These are phyloP conservation scores for Megaceryle alcyon DNA, from an alignment of 2,797 vertebrate genomes.

Conservation along the genomic window DNA sequence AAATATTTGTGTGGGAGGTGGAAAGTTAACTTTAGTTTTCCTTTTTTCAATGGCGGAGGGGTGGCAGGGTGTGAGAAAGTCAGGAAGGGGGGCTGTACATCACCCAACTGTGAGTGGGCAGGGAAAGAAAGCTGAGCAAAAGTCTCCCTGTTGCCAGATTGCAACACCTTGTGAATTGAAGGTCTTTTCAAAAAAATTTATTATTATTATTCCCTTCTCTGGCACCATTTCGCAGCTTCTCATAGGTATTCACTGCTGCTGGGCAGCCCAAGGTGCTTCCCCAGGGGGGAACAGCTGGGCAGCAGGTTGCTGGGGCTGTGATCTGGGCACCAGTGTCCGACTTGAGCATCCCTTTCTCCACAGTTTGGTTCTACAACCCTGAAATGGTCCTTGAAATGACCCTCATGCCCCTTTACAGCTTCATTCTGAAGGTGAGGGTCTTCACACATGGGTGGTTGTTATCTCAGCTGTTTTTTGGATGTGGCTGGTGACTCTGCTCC, in stretches of 20 bases:
- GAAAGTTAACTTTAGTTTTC: slow-evolving; percentile 81
- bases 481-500: not conserved
- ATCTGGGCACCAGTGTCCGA: fast-evolving
- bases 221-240: not conserved
- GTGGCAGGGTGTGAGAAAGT: slow-evolving; percentile 44
- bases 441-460: fast-evolving
- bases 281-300: fast-evolving
- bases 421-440: fast-evolving
- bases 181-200: not conserved
- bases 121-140: not conserved
- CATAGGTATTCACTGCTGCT: fast-evolving
- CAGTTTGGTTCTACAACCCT: not conserved
- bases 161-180: slow-evolving; percentile 1
- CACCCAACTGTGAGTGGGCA: slow-evolving; percentile 59
- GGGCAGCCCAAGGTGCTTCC: fast-evolving
- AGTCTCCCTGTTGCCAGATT: not conserved
- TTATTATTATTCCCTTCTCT: not conserved
- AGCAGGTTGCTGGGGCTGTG: not conserved
- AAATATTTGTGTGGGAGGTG: slow-evolving; percentile 81
- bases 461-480: not conserved
- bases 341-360: not conserved
- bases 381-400: not conserved
- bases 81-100: slow-evolving; percentile 22
- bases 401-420: fast-evolving
- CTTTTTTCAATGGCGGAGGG: slow-evolving; percentile 32